A percentile compares a stretch with the other conserved stretches of the same genome.
Evolutionary conservation across 2,797 vertebrate species (phyloP).

Genomic region (Mycteria americana): DNA sequence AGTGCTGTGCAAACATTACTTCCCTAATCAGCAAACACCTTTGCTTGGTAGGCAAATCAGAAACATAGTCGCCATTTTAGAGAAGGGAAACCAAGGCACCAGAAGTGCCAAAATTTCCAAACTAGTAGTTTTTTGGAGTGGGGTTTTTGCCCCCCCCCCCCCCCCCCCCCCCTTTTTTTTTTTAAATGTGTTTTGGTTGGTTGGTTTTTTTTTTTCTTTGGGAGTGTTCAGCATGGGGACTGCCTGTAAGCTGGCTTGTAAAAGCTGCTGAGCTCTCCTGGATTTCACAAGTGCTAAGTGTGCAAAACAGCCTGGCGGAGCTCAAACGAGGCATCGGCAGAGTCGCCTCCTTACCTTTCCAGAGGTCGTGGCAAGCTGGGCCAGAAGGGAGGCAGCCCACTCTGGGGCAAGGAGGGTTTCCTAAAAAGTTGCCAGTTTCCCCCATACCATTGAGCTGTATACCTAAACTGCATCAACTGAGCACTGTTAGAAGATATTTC

Average conservation of each 20-base stretch:
- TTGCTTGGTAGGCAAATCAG: constrained; percentile 35
- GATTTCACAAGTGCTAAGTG: not conserved
- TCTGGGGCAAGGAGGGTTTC: not conserved
- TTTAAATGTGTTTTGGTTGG: not conserved
- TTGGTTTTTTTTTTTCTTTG: not conserved
- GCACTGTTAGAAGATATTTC: not conserved
- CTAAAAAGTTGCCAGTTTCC: not conserved
- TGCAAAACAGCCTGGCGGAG: not conserved
- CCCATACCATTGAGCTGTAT: not conserved
- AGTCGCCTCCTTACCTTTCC: not conserved
- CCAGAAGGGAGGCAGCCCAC: not conserved
- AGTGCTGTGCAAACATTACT: constrained; percentile 47
- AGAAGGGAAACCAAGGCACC: not conserved
- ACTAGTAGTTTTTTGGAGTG: not conserved
- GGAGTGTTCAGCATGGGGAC: not conserved
- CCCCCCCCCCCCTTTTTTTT: too few relatives aligned
- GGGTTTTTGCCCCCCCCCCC: rapidly evolving
- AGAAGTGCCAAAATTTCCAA: not conserved
- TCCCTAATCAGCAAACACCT: constrained; percentile 43
- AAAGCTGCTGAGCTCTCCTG: constrained; percentile 15
- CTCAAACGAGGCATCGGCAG: not conserved
- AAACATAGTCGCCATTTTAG: not conserved
- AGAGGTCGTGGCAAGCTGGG: not conserved
- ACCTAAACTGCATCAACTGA: not conserved
- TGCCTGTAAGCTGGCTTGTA: not conserved